Evolutionary conservation across 2,113 vertebrate genomes (phyloP).

Genomic region (Barbus barbus): DNA sequence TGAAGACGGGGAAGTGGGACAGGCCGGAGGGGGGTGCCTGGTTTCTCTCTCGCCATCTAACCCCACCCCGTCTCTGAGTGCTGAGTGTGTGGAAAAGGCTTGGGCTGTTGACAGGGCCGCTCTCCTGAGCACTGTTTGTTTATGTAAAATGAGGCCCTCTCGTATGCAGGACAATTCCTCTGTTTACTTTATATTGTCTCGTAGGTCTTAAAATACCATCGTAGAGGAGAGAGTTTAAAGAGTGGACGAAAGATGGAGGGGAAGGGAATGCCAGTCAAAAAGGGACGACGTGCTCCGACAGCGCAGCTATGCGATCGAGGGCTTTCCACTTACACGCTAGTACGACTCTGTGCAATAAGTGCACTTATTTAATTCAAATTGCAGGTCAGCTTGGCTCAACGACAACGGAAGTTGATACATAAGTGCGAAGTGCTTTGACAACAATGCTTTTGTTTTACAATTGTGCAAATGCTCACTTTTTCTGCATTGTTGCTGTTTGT

Average conservation of each 20-base stretch:
- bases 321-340: not conserved
- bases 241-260: constrained; percentile 5
- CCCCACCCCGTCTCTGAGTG: constrained; percentile 35
- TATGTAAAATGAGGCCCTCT: constrained; percentile 60
- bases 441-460: not conserved
- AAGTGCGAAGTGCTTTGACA: not conserved
- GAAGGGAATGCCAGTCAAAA: not conserved
- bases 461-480: not conserved
- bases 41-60: constrained; percentile 41
- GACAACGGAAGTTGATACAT: not conserved
- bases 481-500: not conserved
- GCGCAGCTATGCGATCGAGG: not conserved
- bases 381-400: not conserved
- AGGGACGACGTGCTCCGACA: not conserved
- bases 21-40: constrained; percentile 45
- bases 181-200: constrained; percentile 64
- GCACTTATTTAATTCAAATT: not conserved
- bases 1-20: constrained; percentile 38
- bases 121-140: constrained; percentile 59
- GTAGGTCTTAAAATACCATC: constrained; percentile 60
- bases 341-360: constrained; percentile 3
- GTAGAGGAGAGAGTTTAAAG: constrained; percentile 38
- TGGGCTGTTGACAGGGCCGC: constrained; percentile 55
- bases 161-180: constrained; percentile 52
- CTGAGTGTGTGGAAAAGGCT: constrained; percentile 55